Conservation (phyloP, 2,113 vertebrate species). For the Synchiropus splendidus region DNA sequence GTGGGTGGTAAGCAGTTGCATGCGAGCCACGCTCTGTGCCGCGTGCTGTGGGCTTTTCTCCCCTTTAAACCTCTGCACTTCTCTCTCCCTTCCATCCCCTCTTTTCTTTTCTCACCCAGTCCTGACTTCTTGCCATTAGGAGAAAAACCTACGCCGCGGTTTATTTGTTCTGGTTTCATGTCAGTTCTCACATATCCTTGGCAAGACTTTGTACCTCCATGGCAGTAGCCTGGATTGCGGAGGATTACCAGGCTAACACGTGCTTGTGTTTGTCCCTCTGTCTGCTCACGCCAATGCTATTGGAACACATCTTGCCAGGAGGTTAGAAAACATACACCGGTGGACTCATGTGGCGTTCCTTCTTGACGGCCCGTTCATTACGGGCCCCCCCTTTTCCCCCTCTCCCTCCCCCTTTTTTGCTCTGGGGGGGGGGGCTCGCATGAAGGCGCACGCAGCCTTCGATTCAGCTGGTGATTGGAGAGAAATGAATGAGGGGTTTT, state of each 20-base stretch:
- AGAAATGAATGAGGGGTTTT: constrained; percentile 38
- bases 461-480: constrained; percentile 47
- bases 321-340: constrained; percentile 10
- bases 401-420: constrained; percentile 23
- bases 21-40: constrained; percentile 49
- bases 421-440: constrained; percentile 23
- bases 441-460: constrained; percentile 20
- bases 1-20: constrained; percentile 59
- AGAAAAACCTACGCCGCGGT: constrained; percentile 58
- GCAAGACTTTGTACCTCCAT: constrained; percentile 51
- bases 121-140: constrained; percentile 20
- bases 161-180: constrained; percentile 62
- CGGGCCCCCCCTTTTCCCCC: constrained; percentile 12
- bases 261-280: constrained; percentile 10
- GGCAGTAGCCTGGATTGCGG: constrained; percentile 47
- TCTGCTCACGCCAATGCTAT: constrained; percentile 14
- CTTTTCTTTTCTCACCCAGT: constrained; percentile 27
- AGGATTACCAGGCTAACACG: constrained; percentile 38
- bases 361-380: constrained; percentile 32
- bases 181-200: constrained; percentile 60
- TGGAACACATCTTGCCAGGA: constrained; percentile 8
- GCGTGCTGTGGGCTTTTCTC: constrained; percentile 40
- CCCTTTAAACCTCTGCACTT: constrained; percentile 37
- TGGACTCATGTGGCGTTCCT: too few relatives aligned
- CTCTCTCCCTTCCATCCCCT: constrained; percentile 31